These are phyloP conservation scores for Holothuria glaberrima DNA, from an alignment of 35 echinoderm and acorn worm species.

Conservation along the genomic window DNA sequence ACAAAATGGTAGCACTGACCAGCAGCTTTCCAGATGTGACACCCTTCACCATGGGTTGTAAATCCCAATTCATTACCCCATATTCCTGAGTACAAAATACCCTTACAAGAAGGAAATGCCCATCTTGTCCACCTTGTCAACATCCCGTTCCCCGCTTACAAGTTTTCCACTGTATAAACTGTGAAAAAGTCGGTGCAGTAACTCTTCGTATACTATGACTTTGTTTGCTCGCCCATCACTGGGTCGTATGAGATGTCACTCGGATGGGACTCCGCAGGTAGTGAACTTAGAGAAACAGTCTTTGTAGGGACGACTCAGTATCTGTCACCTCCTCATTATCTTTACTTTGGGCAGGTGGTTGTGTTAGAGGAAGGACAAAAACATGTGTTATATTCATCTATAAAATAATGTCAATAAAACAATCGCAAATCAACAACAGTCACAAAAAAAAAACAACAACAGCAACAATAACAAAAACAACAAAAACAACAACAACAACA, in stretches of 20 bases:
- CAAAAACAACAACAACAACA: no score
- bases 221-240: background rate
- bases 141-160: background rate
- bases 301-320: no score
- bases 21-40: constrained; percentile 67
- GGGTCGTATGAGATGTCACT: constrained; percentile 12
- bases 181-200: constrained; percentile 7
- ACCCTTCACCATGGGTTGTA: constrained; percentile 51
- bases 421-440: no score
- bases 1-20: constrained; percentile 51
- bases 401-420: no score
- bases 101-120: constrained; percentile 31
- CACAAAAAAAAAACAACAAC: no score
- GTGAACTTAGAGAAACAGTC: no score
- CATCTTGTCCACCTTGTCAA: background rate
- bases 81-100: constrained; percentile 32
- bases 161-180: background rate
- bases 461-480: no score
- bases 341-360: no score
- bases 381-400: no score
- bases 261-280: background rate
- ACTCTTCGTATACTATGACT: constrained; percentile 13
- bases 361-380: no score
- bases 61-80: constrained; percentile 11
- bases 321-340: no score